Evolutionary conservation across 1,140 invertebrate species (phyloP).

Genomic region (Formica selysi): DNA sequence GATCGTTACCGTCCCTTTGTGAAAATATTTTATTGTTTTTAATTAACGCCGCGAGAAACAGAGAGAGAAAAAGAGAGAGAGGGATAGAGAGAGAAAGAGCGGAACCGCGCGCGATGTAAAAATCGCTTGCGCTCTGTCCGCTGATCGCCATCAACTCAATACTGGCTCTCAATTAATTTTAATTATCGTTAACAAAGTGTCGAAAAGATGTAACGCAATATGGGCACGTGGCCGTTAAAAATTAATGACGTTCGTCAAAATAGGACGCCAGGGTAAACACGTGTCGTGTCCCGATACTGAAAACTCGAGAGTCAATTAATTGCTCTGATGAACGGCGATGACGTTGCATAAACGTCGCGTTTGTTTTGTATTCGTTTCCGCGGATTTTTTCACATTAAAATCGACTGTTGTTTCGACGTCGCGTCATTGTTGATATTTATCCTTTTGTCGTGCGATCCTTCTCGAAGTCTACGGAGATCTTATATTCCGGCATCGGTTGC

Average conservation of each 20-base stretch:
- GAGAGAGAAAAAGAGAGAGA: no score
- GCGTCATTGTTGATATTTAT: neutral
- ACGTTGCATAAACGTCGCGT: slow-evolving; percentile 52
- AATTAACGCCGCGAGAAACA: slow-evolving; percentile 37
- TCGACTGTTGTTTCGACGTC: neutral
- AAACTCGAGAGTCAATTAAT: slow-evolving; percentile 59
- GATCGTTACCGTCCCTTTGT: slow-evolving; percentile 38
- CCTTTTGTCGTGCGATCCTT: neutral
- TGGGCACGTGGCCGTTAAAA: slow-evolving; percentile 46
- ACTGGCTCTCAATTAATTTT: slow-evolving; percentile 59
- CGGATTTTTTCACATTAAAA: slow-evolving; percentile 16
- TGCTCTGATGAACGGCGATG: slow-evolving; percentile 46
- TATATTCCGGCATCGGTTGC: neutral
- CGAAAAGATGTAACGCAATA: slow-evolving; percentile 55
- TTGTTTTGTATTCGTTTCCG: slow-evolving; percentile 36
- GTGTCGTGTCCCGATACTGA: slow-evolving; percentile 15
- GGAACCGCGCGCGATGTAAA: slow-evolving; percentile 17
- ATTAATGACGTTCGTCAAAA: slow-evolving; percentile 65
- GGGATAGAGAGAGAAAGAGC: no score
- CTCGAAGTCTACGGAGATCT: neutral
- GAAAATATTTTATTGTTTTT: slow-evolving; percentile 63
- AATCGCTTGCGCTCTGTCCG: neutral
- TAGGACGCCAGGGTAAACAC: slow-evolving; percentile 55
- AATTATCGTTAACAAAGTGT: slow-evolving; percentile 62
- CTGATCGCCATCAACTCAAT: slow-evolving; percentile 27